These are phyloP conservation scores for Cricetomys ansorgei DNA, from an alignment of 2,113 vertebrate species.

Conservation along the genomic window DNA sequence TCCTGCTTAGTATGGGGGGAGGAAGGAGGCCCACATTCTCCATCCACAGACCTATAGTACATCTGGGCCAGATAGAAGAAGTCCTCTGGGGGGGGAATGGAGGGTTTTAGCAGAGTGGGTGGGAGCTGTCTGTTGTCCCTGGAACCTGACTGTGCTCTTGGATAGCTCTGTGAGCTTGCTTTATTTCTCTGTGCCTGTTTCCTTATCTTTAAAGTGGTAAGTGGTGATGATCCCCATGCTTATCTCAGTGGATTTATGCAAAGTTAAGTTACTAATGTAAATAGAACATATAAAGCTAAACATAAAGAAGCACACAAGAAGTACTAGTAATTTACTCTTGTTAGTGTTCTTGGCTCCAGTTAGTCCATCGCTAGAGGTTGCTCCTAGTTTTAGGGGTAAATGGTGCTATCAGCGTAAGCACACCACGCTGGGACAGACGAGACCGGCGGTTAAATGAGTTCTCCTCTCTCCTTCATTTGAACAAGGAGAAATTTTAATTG, in stretches of 20 bases:
- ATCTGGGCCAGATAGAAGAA: background rate
- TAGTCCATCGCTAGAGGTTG: background rate
- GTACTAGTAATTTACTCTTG: background rate
- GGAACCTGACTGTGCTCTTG: background rate
- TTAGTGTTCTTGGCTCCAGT: background rate
- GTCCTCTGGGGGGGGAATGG: background rate
- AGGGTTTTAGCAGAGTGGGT: background rate
- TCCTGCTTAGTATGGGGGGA: background rate
- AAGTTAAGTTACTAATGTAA: slow-evolving; percentile 1
- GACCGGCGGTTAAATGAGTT: background rate
- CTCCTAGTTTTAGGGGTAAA: slow-evolving; percentile 1
- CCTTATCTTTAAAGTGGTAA: background rate
- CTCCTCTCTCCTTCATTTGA: background rate
- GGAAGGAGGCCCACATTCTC: background rate
- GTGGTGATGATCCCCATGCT: background rate
- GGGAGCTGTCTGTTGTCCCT: background rate
- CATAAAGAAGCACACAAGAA: background rate
- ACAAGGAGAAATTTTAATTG: background rate
- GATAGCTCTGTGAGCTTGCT: background rate
- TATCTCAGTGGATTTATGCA: background rate
- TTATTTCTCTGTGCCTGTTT: background rate
- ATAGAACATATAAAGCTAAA: background rate
- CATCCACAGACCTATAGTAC: background rate
- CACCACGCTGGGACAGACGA: background rate
- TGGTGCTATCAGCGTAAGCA: background rate